These are phyloP conservation scores for Hypotaenidia okinawae DNA, from an alignment of 2,797 vertebrate species.

Conservation along the genomic window DNA sequence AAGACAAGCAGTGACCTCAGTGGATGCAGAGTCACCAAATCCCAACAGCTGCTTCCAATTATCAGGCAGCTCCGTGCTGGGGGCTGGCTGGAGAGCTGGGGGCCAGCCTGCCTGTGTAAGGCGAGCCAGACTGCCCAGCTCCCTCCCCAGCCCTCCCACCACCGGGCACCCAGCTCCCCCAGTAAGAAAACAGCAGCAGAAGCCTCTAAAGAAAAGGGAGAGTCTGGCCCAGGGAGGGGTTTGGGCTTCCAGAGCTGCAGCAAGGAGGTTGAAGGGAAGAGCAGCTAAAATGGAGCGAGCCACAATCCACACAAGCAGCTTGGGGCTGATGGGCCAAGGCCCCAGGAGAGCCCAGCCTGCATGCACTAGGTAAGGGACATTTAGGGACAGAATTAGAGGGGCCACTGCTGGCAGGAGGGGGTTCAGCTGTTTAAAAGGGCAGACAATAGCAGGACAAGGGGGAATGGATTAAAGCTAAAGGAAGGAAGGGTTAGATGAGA, in stretches of 20 bases:
- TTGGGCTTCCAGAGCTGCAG: background rate
- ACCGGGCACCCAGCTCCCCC: background rate
- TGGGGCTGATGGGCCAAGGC: background rate
- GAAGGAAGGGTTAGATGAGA: no score
- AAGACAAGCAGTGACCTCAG: slow-evolving; percentile 46
- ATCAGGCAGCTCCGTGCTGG: slow-evolving; percentile 59
- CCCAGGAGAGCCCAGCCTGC: background rate
- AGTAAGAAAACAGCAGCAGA: background rate
- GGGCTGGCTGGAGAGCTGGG: slow-evolving; percentile 35
- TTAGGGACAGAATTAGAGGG: background rate
- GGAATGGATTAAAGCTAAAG: no score
- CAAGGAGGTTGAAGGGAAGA: background rate
- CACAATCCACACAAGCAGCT: background rate
- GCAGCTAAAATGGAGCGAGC: background rate
- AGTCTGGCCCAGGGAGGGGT: background rate
- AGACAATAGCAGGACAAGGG: no score
- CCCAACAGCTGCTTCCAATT: slow-evolving; percentile 82
- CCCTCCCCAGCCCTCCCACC: background rate
- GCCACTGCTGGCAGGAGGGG: no score
- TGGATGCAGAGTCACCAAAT: slow-evolving; percentile 56
- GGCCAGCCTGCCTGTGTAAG: slow-evolving; percentile 6
- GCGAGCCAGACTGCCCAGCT: slow-evolving; percentile 22
- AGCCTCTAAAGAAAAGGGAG: background rate
- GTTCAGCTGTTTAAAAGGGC: no score
- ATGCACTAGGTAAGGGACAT: background rate